A percentile compares a stretch with the other conserved stretches of the same genome.
Conservation (phyloP, 2,113 vertebrate genomes). For the Vombatus ursinus region DNA sequence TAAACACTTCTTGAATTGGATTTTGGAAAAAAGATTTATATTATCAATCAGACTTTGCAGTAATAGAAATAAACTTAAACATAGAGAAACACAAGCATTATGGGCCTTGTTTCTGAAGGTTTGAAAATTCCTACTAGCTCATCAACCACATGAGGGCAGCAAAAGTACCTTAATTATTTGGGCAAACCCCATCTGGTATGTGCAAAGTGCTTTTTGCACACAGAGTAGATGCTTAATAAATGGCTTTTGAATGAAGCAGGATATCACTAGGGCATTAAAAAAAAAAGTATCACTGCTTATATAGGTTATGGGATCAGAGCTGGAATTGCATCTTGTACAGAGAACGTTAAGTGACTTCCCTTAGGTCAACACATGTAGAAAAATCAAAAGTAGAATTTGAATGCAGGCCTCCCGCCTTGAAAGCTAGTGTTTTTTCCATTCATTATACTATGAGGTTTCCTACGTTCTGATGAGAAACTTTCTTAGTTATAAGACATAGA, state of each 20-base stretch:
- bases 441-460: background rate
- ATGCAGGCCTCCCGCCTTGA: background rate
- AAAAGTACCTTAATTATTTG: background rate
- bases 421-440: background rate
- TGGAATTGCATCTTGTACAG: background rate
- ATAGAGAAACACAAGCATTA: background rate
- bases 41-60: background rate
- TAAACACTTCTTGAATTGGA: background rate
- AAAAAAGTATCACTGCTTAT: no score
- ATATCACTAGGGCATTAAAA: background rate
- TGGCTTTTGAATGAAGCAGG: background rate
- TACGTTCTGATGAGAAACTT: background rate
- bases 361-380: background rate
- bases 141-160: background rate
- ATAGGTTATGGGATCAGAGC: background rate
- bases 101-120: background rate
- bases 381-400: background rate
- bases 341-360: no score
- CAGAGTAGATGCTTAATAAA: background rate
- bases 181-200: background rate
- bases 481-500: background rate
- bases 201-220: background rate
- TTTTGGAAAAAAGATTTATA: background rate
- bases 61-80: background rate
- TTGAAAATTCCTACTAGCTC: background rate